Evolutionary conservation across 2,113 vertebrate genomes (phyloP).

Genomic region (Pelmatolapia mariae): DNA sequence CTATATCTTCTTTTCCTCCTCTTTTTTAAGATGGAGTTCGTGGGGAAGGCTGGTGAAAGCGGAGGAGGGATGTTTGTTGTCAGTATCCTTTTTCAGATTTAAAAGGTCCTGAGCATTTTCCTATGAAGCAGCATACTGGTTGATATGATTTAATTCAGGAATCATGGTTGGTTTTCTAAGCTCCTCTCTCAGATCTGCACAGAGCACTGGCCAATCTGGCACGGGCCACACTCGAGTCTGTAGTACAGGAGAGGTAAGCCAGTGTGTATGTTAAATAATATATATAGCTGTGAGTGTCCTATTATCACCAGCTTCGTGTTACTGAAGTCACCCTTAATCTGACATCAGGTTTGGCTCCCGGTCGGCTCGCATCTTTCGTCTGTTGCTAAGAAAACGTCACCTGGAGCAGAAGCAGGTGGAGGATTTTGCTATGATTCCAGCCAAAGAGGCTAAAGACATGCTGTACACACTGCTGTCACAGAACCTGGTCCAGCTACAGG

Average conservation of each 20-base stretch:
- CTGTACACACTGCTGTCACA: constrained; percentile 90
- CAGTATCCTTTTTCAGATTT: constrained; percentile 85
- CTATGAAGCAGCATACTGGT: neutral
- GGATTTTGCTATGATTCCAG: constrained; percentile 97
- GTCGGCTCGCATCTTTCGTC: constrained; percentile 86
- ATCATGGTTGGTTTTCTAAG: constrained; percentile 47
- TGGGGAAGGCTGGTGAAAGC: constrained; percentile 88
- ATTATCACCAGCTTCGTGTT: neutral
- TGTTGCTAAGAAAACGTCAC: constrained; percentile 85
- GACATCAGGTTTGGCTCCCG: constrained; percentile 85
- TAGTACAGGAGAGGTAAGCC: constrained; percentile 90
- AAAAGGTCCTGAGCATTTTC: neutral
- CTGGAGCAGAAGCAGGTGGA: constrained; percentile 98
- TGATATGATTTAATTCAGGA: neutral
- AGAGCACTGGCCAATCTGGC: constrained; percentile 83
- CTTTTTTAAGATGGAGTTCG: constrained; percentile 85
- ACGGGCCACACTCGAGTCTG: constrained; percentile 85
- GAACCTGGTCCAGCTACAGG: constrained; percentile 89
- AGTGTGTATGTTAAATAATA: neutral
- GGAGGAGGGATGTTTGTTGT: constrained; percentile 90
- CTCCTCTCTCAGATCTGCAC: constrained; percentile 79
- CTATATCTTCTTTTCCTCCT: neutral
- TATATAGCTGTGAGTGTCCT: neutral
- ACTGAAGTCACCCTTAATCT: neutral
- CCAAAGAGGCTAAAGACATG: constrained; percentile 98